These are phyloP conservation scores for Cygnus buccinator DNA, from an alignment of 2,113 vertebrate species.

Conservation along the genomic window DNA sequence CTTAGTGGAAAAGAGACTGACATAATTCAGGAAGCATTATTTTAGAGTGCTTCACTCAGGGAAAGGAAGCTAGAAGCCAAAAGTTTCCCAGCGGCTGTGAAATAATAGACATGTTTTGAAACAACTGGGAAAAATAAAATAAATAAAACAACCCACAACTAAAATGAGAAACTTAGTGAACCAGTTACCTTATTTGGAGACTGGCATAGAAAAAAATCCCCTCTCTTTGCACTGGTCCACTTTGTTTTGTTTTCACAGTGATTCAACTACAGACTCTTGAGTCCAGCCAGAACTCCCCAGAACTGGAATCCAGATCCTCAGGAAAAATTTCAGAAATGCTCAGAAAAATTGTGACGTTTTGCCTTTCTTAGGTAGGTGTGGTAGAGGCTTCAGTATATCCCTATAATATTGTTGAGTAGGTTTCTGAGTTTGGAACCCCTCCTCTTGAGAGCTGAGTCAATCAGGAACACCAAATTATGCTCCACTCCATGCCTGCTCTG, in stretches of 20 bases:
- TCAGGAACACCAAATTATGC: background rate
- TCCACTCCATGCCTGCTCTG: background rate
- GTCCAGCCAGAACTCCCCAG: background rate
- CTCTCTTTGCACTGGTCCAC: background rate
- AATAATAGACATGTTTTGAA: background rate
- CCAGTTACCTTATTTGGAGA: background rate
- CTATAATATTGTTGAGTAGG: background rate
- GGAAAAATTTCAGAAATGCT: background rate
- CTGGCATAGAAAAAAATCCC: background rate
- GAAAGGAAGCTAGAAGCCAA: background rate
- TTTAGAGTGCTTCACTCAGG: background rate
- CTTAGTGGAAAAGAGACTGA: background rate
- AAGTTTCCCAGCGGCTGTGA: background rate
- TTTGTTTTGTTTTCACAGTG: background rate
- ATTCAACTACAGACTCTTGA: background rate
- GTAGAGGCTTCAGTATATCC: background rate
- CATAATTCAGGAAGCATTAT: background rate
- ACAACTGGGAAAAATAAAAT: background rate
- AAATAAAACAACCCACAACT: too few relatives aligned
- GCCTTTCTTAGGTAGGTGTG: background rate
- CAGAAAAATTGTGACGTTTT: background rate
- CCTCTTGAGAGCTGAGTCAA: background rate
- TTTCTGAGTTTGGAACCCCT: background rate
- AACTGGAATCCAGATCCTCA: background rate
- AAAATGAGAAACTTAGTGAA: background rate